Evolutionary conservation across 2,888 invertebrate species (phyloP).

Genomic region (Philaethria dido): DNA sequence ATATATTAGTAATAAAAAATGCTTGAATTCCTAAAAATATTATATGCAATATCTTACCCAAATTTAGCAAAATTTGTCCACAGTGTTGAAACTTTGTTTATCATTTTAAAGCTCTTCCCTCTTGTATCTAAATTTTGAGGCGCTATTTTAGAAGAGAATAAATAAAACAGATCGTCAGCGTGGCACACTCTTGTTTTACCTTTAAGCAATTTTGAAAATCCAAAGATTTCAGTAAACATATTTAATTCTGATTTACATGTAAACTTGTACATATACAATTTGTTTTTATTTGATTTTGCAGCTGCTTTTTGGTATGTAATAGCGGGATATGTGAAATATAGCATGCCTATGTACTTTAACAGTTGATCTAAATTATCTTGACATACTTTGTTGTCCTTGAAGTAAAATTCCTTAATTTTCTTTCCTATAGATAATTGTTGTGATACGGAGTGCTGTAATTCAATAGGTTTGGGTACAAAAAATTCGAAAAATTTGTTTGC

Average conservation of each 20-base stretch:
- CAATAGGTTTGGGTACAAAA: conserved; percentile 47
- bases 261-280: conserved; percentile 61
- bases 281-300: conserved; percentile 49
- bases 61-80: conserved; percentile 72
- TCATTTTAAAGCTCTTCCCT: conserved; percentile 53
- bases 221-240: conserved; percentile 46
- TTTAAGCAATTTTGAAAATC: conserved; percentile 27
- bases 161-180: conserved; percentile 39
- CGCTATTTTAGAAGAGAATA: conserved; percentile 49
- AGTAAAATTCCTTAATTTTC: conserved; percentile 45
- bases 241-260: conserved; percentile 61
- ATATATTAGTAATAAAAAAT: background rate
- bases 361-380: conserved; percentile 58
- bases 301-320: conserved; percentile 50
- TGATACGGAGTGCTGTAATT: conserved; percentile 24
- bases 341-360: conserved; percentile 20
- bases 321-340: conserved; percentile 30
- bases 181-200: conserved; percentile 32
- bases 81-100: conserved; percentile 57
- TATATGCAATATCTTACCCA: conserved; percentile 54
- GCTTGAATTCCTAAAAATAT: too few relatives aligned
- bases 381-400: conserved; percentile 47
- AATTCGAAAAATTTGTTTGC: conserved; percentile 47
- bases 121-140: conserved; percentile 49
- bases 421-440: conserved; percentile 50